Base-by-base conservation (phyloP, 2,797 vertebrate species). In the Argya squamiceps region DNA sequence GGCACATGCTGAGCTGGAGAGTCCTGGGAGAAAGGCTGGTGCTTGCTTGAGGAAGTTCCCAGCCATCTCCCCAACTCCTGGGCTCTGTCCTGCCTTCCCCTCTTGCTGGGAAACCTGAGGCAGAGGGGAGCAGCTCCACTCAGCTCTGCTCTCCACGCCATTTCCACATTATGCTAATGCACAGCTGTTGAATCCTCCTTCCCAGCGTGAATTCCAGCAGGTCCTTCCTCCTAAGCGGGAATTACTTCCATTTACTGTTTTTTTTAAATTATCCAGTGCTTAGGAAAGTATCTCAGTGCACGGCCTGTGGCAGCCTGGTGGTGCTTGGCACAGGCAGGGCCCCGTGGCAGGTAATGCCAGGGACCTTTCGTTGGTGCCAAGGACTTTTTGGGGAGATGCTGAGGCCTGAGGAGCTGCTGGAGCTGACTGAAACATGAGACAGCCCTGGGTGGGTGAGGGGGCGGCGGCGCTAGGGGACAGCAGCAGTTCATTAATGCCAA, bases 101-200 rank as follows among this genome's bases (percentile, higher is more conserved):
- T 65, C 47, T 82, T 1, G 3, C 58, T 32, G 73, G 88, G 62
- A 74, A 73, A 73, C 63, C 88, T 70, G 71, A 50, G 64, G 91
- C 2, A 3, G 68, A 80, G 67, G 37, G 46, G 26, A 19, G 71
- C 56, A 73, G 88, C 65, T 65, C 64, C 3, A 3, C 73, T 59
- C 47, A 49, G 80, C 80, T 62, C 69, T 0, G 7, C 44, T 84
- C 69, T 91, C 58, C 55, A 15, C 3, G 34, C 76, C 46, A 6
- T 69, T 89, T 93, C 64, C 77, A 74, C 84, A 55, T 90, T 81
- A 93, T 88, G 94, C 87, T 95, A 91, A 91, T 80, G 87, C 55
- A 71, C 92, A 68, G 88, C 96, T 96, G 94, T 24, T 74, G 86
- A 71, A 82, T 12, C 37, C 75, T 68, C 58, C 88, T 69, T 60